Conservation (phyloP, 2,797 vertebrate genomes). For the Salmo trutta region DNA sequence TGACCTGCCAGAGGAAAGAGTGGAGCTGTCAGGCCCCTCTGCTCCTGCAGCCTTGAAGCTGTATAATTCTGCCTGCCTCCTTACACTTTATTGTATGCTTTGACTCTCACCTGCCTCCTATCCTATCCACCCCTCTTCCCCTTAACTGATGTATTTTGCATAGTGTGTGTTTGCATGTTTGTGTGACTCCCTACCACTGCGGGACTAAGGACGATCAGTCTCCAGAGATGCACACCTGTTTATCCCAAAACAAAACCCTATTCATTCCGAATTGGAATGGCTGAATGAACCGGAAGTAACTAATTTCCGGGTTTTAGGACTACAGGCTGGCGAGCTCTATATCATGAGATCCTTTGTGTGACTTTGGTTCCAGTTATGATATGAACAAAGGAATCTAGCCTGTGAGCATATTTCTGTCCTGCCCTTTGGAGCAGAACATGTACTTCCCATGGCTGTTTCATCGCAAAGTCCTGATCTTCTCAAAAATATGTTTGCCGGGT, state of each 20-base stretch:
- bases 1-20: slow-evolving; percentile 28
- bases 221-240: not conserved
- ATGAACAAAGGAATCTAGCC: too few species aligned
- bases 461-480: too few species aligned
- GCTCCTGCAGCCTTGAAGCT: slow-evolving; percentile 30
- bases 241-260: slow-evolving; percentile 4
- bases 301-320: too few species aligned
- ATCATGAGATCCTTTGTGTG: too few species aligned
- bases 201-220: slow-evolving; percentile 42
- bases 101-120: slow-evolving; percentile 41
- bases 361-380: too few species aligned
- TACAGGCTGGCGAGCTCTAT: too few species aligned
- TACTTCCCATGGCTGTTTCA: too few species aligned
- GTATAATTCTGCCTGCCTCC: slow-evolving; percentile 48
- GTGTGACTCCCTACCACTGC: slow-evolving; percentile 17
- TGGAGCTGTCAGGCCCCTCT: slow-evolving; percentile 37
- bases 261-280: not conserved
- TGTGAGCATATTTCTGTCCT: too few species aligned
- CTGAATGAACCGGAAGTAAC: too few species aligned
- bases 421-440: too few species aligned
- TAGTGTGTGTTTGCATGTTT: not conserved
- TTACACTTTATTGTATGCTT: slow-evolving; percentile 59
- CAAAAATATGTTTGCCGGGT: too few species aligned
- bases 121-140: slow-evolving; percentile 24
- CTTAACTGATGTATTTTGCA: slow-evolving; percentile 5